These are phyloP conservation scores for Cyrtorhinus lividipennis DNA, from an alignment of 1,140 invertebrate genomes.

Conservation along the genomic window DNA sequence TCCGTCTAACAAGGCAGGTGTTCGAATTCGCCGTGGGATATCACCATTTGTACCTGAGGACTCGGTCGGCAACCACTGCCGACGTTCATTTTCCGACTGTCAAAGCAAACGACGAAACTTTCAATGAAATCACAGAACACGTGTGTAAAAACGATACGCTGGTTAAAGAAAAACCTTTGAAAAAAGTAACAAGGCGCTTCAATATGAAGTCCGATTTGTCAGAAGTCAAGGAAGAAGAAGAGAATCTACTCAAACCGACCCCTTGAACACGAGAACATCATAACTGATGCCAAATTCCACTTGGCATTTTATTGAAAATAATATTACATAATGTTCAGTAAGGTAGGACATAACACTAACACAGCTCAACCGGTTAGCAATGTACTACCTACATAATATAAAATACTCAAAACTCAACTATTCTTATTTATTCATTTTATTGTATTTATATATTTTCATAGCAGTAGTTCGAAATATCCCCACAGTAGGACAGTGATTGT, in stretches of 20 bases:
- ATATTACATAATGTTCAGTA: too few species aligned
- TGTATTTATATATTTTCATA: too few species aligned
- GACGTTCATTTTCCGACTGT: not conserved
- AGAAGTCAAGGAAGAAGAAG: not conserved
- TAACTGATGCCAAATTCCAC: too few species aligned
- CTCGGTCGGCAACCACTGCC: constrained; percentile 30
- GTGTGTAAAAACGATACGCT: constrained; percentile 6
- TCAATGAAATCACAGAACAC: constrained; percentile 16
- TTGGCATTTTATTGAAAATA: too few species aligned
- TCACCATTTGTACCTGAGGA: constrained; percentile 59
- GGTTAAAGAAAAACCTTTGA: not conserved
- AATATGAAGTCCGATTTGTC: not conserved
- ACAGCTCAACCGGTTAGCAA: too few species aligned
- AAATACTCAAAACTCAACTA: too few species aligned
- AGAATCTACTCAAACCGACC: not conserved
- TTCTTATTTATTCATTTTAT: too few species aligned
- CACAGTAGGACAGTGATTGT: too few species aligned
- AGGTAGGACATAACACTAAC: too few species aligned
- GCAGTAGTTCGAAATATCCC: too few species aligned
- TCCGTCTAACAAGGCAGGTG: constrained; percentile 59
- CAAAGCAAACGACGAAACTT: constrained; percentile 1
- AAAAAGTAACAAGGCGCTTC: not conserved
- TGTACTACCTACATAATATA: too few species aligned
- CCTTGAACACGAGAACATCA: too few species aligned
- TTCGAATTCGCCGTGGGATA: constrained; percentile 62